Evolutionary conservation across 1,140 invertebrate species (phyloP), one percentile per base, ranked within the genome.

Genomic region (Rhynchophorus ferrugineus): DNA sequence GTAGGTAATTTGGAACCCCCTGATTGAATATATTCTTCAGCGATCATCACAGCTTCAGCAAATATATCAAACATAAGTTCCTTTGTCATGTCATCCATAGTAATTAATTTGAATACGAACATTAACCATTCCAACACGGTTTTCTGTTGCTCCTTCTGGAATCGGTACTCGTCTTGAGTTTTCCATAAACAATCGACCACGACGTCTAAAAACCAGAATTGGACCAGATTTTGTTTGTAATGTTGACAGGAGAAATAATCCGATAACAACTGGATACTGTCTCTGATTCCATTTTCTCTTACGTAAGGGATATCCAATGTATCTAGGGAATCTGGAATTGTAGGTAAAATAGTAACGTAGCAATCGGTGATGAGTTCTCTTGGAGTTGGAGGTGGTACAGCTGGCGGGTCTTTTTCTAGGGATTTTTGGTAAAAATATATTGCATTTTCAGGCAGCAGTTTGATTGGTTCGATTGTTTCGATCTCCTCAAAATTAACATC

Each of bases 121-220:
- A 66, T 35, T 36, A 69, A 21, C 67, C 67, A 69, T 33, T 61
- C 57, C 24, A 69, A 53, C 13, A 67, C 49, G 18, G 56, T 39
- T 54, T 61, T 64, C 46, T 68, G 67, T 8, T 62, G 22, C 2
- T 22, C 7, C 11, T 57, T 47, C 1, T 50, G 29, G 36, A 69
- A 66, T 24, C 51, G 33, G 50, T 56, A 69, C 33, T 67, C 60
- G 57, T 69, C 66, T 51, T 69, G 67, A 3, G 56, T 18, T 44
- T 57, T 62, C 66, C 66, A 68, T 8, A 69, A 20, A 49, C 64
- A 68, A 59, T 69, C 67, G 6, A 61, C 58, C 3, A 69, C 37
- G 2, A 67, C 52, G 44, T 69, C 67, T 36, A 69, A 37, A 41
- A 68, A 61, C 66, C 66, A 69, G 47, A 68, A 69, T 29, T 69